Base-by-base conservation (phyloP, 2,888 invertebrate species). In the Drosophila peninsularis region DNA sequence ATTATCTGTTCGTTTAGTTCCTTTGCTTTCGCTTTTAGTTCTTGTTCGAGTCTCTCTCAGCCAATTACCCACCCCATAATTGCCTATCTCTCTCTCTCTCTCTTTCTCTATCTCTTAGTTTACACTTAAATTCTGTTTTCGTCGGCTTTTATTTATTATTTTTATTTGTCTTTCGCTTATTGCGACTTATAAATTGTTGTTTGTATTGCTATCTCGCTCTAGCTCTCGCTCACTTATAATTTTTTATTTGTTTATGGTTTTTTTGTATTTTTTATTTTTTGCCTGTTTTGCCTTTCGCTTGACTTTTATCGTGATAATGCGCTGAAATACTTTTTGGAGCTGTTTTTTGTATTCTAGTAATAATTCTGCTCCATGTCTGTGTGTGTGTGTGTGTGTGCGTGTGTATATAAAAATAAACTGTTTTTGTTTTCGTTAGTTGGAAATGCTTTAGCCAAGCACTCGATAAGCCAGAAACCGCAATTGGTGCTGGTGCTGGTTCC, bases 111-210 rank as follows among this genome's bases (percentile, higher is more conserved):
- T 34, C 14, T 32, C 6, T 11, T n/a, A 30, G 64, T 58, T 45
- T 53, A 42, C 32, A 27, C 44, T 42, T 47, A 52, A 24, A 55
- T 63, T 34, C 44, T 45, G 11, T 45, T 49, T 54, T 37, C 17
- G 39, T 58, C 11, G 11, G 56, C 27, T 44, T 75, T 77, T 64
- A 47, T 72, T 70, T 78, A 47, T 30, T 60, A 70, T 71, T 68
- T 57, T 24, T 24, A 60, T 82, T 75, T 78, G 72, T 70, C 74
- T 75, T 88, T 72, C 80, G 82, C 82, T 82, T 87, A 85, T 88
- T 87, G 90, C 87, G 89, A 80, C 88, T 84, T 87, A 80, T 71
- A 71, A 72, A 83, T 62, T 62, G 53, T 71, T 79, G 76, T 81
- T 87, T 74, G 71, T 67, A 45, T 71, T 64, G 60, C 55, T 37